Base-by-base conservation (phyloP, 2,888 invertebrate genomes). In the Ethmia dodecea region DNA sequence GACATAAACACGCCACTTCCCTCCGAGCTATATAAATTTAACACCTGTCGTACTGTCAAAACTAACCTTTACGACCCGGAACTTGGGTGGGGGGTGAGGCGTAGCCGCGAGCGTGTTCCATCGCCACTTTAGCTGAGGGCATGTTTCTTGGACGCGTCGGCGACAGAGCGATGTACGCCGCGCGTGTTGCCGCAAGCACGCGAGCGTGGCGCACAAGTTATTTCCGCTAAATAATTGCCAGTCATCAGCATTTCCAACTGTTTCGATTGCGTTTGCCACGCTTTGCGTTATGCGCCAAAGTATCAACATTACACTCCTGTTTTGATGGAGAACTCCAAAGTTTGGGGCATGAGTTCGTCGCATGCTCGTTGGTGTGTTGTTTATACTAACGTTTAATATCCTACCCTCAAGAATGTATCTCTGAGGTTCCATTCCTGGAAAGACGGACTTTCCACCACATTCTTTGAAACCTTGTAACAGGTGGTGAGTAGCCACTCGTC, bases 41-140 rank as follows among this genome's bases (percentile, higher is more conserved):
- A 70, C 76, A 75, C 76, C 74, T 74, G 76, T 69, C 73, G 42
- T 43, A 43, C 61, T 67, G 67, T 71, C 70, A 56, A 59, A 63
- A 59, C 54, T 58, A 49, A 49, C 51, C 52, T 47, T 42, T 47
- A 48, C 44, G 45, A 40, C 35, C 28, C 24, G 11, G 29, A 16
- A 31, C 10, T 16, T 37, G 24, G 20, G n/a, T n/a, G n/a, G 22
- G 13, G 14, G 13, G 22, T 13, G 22, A 28, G 11, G 37, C 44
- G 16, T 35, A 10, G 10, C 24, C 13, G 13, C 13, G 10, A 13
- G 13, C 12, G 20, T 12, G 6, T 3, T 11, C 18, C 12, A 13
- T 25, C 6, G 5, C n/a, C n/a, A 27, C 12, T 13, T 2, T 18
- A 13, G 16, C 26, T 26, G 9, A 26, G 16, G 26, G 16, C 10